phyloP scores from a whole-genome alignment of 2,113 vertebrate genomes.

The Camelus bactrianus region DNA sequence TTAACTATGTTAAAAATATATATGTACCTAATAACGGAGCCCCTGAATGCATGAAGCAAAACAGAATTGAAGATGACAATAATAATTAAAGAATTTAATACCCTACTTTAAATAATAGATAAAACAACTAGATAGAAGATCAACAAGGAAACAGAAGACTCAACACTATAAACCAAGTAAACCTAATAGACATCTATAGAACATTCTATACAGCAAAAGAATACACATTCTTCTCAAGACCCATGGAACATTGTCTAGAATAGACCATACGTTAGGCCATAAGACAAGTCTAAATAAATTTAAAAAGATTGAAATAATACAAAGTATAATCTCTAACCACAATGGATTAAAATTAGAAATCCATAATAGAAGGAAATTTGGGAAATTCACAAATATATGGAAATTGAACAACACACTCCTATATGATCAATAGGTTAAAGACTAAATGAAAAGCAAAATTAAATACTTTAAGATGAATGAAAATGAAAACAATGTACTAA shows the following conservation, averaged over 20 bases:
- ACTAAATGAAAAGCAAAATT: background rate
- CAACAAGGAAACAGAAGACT: background rate
- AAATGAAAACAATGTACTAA: background rate
- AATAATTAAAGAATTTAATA: background rate
- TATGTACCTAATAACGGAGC: background rate
- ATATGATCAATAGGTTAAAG: background rate
- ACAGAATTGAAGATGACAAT: background rate
- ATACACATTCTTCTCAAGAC: constrained; percentile 6
- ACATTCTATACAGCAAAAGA: background rate
- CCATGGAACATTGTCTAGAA: background rate
- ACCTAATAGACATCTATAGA: background rate
- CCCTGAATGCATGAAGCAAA: background rate
- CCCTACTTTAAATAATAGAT: background rate
- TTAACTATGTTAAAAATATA: background rate
- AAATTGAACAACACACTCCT: background rate
- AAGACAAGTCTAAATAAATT: background rate
- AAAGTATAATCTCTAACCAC: background rate
- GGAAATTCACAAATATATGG: background rate
- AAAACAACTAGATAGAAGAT: background rate
- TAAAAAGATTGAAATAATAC: background rate
- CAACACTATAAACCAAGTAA: background rate
- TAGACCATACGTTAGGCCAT: background rate
- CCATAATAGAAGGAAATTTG: background rate
- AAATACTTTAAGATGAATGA: background rate
- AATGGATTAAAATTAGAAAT: background rate